These are phyloP conservation scores for Diaphora mendica DNA, from an alignment of 2,888 invertebrate species.

Conservation along the genomic window DNA sequence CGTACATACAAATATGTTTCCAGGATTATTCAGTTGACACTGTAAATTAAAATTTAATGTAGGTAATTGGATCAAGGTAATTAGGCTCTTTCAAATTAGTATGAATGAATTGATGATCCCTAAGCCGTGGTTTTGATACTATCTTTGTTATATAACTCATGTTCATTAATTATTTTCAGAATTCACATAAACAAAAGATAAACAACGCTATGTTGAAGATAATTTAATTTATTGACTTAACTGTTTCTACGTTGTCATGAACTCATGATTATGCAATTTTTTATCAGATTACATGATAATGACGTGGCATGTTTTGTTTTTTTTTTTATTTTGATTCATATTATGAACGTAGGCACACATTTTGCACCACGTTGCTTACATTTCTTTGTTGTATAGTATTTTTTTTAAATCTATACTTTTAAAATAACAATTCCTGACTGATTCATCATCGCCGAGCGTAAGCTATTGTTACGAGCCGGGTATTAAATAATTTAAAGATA, in stretches of 20 bases:
- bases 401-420: no score
- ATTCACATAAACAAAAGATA: neutral
- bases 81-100: neutral
- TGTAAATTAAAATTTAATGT: neutral
- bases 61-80: neutral
- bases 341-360: neutral
- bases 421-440: no score
- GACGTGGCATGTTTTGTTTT: slow-evolving; percentile 1
- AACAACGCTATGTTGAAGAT: neutral
- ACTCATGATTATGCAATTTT: neutral
- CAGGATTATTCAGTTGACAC: neutral
- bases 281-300: neutral
- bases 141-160: neutral
- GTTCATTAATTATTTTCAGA: neutral
- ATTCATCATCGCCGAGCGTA: no score
- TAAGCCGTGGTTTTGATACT: neutral
- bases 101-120: neutral
- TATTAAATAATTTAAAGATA: no score
- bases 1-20: neutral
- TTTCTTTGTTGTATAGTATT: neutral
- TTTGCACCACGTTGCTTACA: neutral
- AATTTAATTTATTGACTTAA: neutral
- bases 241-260: neutral
- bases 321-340: neutral
- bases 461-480: no score